phyloP scores from a whole-genome alignment of 2,113 vertebrate species.

The Hystrix cristata region DNA sequence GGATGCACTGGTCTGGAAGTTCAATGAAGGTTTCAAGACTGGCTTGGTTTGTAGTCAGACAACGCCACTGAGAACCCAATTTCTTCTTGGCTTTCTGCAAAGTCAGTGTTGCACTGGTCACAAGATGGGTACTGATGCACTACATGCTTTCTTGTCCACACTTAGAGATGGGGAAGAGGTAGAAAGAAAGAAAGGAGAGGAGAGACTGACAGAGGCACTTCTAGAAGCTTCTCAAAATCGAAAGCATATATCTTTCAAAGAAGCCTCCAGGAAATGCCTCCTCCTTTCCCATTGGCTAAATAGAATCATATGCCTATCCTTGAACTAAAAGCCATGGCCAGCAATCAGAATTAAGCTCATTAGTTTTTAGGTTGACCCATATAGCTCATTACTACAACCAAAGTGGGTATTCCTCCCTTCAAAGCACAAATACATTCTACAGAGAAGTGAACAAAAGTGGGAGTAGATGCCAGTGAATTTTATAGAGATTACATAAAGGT shows the following conservation, averaged over 20 bases:
- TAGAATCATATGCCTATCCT: conserved; percentile 11
- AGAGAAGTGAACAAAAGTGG: conserved; percentile 21
- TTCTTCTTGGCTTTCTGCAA: conserved; percentile 44
- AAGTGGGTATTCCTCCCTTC: not conserved
- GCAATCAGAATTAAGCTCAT: conserved; percentile 38
- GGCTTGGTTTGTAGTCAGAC: not conserved
- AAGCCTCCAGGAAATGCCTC: conserved; percentile 11
- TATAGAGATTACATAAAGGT: conserved; percentile 33
- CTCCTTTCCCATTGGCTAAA: conserved; percentile 32
- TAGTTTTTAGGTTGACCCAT: conserved; percentile 54
- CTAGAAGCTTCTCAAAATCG: conserved; percentile 33
- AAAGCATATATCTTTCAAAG: conserved; percentile 38
- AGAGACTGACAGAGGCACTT: not conserved
- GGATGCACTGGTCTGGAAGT: not conserved
- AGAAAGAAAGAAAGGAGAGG: not conserved
- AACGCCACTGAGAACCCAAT: not conserved
- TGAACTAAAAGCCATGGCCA: not conserved
- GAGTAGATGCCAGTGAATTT: conserved; percentile 28
- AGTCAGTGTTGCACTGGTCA: conserved; percentile 6
- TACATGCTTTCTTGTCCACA: not conserved
- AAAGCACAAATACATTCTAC: conserved; percentile 22
- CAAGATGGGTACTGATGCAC: not conserved
- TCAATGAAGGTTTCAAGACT: not conserved
- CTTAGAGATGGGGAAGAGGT: conserved; percentile 21
- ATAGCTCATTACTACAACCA: conserved; percentile 38